A percentile compares a stretch with the other conserved stretches of the same genome.
Evolutionary conservation across 2,113 vertebrate genomes (phyloP).

Genomic region (Aplodontia rufa): DNA sequence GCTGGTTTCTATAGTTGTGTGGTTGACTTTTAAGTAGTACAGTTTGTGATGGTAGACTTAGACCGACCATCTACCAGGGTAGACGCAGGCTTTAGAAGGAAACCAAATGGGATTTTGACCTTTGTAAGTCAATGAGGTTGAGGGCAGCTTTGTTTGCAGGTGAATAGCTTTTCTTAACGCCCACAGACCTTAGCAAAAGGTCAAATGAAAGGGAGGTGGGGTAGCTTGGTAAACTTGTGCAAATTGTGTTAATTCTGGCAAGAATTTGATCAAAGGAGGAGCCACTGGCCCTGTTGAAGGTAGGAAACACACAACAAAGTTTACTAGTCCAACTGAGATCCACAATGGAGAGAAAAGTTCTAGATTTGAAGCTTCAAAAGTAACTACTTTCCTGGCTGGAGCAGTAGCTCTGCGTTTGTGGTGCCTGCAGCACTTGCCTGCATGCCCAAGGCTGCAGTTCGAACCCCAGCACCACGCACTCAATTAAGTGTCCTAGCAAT

Average conservation of each 20-base stretch:
- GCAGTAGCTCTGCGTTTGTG: too few relatives aligned
- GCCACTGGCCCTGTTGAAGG: fast-evolving
- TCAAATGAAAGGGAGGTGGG: neutral
- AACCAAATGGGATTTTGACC: conserved; percentile 35
- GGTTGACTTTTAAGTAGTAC: conserved; percentile 10
- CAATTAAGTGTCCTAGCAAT: too few relatives aligned
- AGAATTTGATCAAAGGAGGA: neutral
- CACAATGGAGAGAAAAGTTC: neutral
- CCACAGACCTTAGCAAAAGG: conserved; percentile 37
- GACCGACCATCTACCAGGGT: too few relatives aligned
- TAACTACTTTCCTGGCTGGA: too few relatives aligned
- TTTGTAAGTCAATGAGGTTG: conserved; percentile 27
- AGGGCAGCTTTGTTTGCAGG: neutral
- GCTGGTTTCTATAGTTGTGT: neutral
- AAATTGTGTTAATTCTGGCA: neutral
- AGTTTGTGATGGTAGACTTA: neutral
- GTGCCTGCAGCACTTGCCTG: too few relatives aligned
- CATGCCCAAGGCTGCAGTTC: too few relatives aligned
- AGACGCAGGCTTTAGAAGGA: neutral
- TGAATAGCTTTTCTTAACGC: neutral
- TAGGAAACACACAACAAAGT: neutral
- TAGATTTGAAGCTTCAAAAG: neutral
- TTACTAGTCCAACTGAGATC: neutral
- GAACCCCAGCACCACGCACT: too few relatives aligned
- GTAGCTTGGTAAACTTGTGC: neutral